Evolutionary conservation across 1,140 invertebrate genomes (phyloP), one percentile per base, ranked within the genome.

Genomic region (Panagrolaimus sp.): DNA sequence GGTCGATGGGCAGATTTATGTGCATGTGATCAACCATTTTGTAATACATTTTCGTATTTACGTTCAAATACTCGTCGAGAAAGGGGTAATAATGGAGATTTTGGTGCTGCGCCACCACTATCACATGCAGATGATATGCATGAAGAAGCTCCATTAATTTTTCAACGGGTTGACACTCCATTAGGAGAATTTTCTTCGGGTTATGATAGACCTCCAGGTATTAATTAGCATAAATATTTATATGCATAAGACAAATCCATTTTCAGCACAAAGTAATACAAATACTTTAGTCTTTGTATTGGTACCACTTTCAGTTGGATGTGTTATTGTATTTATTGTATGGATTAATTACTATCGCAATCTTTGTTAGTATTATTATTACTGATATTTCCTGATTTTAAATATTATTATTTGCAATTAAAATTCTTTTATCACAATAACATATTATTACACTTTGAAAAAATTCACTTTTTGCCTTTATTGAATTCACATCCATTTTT

Each of bases 331-430:
- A 20, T 27, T 76, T 11, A 76, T 76, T 14, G 77, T 76, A 16
- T 61, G 77, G 16, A 69, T 76, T 48, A 76, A 76, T 47, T 78
- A 79, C 57, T 76, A 76, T 51, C 78, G 74, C 38, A 77, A 76
- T 70, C 61, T 76, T 27, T 76, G 74, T 65, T 76, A 38, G 31
- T 76, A 46, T 77, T 66, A 27, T 64, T 25, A 14, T 11, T 27
- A n/a, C n/a, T n/a, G n/a, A n/a, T n/a, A n/a, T 11, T 57, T 57
- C 51, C 7, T 38, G 2, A 38, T 38, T 38, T 38, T 38, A 4
- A 38, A 4, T 38, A 38, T 38, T 38, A 38, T 38, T 38, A 38
- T 38, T 38, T 38, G 31, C 31, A 38, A 38, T 38, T 38, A 38
- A 38, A 38, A 38, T 4, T 4, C 31, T 4, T 4, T 38, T 38